These are phyloP conservation scores for Cyphomyrus discorhynchus DNA, from an alignment of 2,113 vertebrate genomes.

Conservation along the genomic window DNA sequence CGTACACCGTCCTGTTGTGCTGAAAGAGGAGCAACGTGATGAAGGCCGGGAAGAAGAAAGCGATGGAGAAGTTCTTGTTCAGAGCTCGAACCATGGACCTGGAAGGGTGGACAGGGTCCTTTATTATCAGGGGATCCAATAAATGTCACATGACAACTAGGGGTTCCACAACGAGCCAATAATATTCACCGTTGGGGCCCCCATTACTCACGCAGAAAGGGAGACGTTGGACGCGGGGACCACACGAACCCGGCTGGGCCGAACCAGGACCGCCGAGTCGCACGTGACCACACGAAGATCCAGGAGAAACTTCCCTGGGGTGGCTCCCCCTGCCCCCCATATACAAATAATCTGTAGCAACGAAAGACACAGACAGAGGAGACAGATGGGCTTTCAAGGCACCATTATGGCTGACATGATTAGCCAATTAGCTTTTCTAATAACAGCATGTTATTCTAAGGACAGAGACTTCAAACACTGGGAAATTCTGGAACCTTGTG, in stretches of 20 bases:
- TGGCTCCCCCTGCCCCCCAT: conserved; percentile 90
- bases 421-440: not conserved
- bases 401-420: not conserved
- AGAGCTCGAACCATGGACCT: conserved; percentile 87
- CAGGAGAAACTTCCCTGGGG: conserved; percentile 89
- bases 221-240: conserved; percentile 85
- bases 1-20: conserved; percentile 92
- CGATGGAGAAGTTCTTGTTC: conserved; percentile 97
- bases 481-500: not conserved
- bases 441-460: not conserved
- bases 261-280: conserved; percentile 79
- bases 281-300: conserved; percentile 86
- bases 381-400: not conserved
- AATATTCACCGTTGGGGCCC: not conserved
- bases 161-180: not conserved
- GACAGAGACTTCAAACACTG: not conserved
- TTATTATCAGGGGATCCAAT: not conserved
- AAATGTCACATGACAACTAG: not conserved
- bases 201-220: conserved; percentile 81
- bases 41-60: conserved; percentile 91
- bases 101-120: not conserved
- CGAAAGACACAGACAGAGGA: conserved; percentile 7
- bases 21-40: conserved; percentile 93
- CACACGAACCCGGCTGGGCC: conserved; percentile 82
- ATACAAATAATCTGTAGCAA: conserved; percentile 81